Evolutionary conservation across 1,140 invertebrate species (phyloP).

Genomic region (Brachionus angularis): DNA sequence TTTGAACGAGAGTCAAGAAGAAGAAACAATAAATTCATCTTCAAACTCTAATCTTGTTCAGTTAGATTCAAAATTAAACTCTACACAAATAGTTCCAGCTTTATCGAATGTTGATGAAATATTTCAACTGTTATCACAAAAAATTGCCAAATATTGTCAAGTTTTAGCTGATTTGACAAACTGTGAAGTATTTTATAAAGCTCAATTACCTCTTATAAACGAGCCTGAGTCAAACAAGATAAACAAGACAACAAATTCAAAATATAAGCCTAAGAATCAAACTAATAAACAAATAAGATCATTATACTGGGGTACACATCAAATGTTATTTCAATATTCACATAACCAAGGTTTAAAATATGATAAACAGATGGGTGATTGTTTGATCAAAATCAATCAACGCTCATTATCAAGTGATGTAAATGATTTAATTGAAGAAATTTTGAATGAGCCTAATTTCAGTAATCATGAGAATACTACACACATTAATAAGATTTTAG

Average conservation of each 20-base stretch:
- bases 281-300: background rate
- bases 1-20: background rate
- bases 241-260: background rate
- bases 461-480: background rate
- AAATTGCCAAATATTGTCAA: slow-evolving; percentile 43
- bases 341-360: slow-evolving; percentile 21
- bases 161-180: slow-evolving; percentile 42
- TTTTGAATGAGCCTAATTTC: slow-evolving; percentile 31
- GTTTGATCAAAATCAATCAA: slow-evolving; percentile 28
- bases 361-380: slow-evolving; percentile 8
- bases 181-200: slow-evolving; percentile 42
- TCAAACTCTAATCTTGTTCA: no score
- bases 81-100: background rate
- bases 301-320: slow-evolving; percentile 37
- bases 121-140: slow-evolving; percentile 35
- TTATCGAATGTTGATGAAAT: slow-evolving; percentile 33
- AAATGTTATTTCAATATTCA: slow-evolving; percentile 42
- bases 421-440: slow-evolving; percentile 34
- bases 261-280: background rate
- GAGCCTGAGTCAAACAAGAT: background rate
- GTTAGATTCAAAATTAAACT: no score
- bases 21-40: no score
- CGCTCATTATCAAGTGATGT: slow-evolving; percentile 20
- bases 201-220: background rate
- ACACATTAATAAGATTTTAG: background rate